Evolutionary conservation across 1,140 invertebrate species (phyloP).

Genomic region (Formica exsecta): DNA sequence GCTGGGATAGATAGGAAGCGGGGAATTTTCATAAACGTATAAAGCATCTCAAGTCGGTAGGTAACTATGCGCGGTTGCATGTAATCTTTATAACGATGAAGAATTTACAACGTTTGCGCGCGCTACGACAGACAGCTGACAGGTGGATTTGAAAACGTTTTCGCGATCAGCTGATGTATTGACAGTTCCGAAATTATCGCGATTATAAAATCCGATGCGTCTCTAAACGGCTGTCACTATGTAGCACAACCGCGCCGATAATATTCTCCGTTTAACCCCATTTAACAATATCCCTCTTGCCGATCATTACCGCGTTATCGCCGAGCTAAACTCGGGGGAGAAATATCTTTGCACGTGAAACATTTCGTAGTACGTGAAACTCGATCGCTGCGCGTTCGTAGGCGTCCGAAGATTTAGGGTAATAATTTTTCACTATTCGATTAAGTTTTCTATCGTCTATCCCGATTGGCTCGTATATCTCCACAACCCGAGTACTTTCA

Average conservation of each 20-base stretch:
- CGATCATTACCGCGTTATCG: slow-evolving; percentile 59
- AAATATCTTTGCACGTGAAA: background rate
- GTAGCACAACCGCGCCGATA: slow-evolving; percentile 25
- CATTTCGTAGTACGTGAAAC: slow-evolving; percentile 13
- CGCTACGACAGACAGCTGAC: background rate
- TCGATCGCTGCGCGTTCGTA: slow-evolving; percentile 19
- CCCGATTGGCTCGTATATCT: slow-evolving; percentile 61
- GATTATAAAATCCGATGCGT: slow-evolving; percentile 19
- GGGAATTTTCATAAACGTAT: slow-evolving; percentile 52
- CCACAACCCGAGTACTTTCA: slow-evolving; percentile 31
- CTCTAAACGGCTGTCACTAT: background rate
- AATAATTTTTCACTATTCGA: slow-evolving; percentile 64
- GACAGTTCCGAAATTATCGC: slow-evolving; percentile 35
- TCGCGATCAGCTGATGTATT: slow-evolving; percentile 23
- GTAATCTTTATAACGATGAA: slow-evolving; percentile 53
- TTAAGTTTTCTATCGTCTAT: slow-evolving; percentile 63
- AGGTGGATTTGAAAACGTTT: background rate
- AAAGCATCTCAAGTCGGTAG: slow-evolving; percentile 28
- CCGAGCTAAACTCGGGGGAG: slow-evolving; percentile 2
- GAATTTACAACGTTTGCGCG: slow-evolving; percentile 27
- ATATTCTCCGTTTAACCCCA: slow-evolving; percentile 63
- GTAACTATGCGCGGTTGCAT: background rate
- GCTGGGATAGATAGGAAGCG: slow-evolving; percentile 14
- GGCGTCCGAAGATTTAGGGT: slow-evolving; percentile 46
- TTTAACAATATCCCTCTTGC: slow-evolving; percentile 54